Evolutionary conservation across 53 echinoderm and acorn worm genomes (phyloP).

Genomic region (Paracentrotus lividus): DNA sequence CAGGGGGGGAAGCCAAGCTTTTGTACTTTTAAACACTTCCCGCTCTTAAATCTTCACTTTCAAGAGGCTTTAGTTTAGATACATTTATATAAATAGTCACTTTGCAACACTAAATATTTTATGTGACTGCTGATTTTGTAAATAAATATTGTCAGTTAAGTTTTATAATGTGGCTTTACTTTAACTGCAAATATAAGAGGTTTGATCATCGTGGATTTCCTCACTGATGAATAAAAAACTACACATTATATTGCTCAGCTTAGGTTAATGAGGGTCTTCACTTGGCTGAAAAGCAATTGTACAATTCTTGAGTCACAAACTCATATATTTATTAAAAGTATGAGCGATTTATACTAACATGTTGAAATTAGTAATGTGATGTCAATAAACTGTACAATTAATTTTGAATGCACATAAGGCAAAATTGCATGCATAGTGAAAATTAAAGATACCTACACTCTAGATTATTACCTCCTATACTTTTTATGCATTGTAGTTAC

Average conservation of each 20-base stretch:
- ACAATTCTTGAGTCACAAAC: not conserved
- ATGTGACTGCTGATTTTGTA: conserved; percentile 5
- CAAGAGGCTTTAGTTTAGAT: not conserved
- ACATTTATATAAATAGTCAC: not conserved
- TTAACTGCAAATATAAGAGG: not conserved
- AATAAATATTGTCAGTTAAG: not conserved
- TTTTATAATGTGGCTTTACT: not conserved
- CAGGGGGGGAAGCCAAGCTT: not conserved
- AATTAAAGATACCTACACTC: not conserved
- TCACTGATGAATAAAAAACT: not conserved
- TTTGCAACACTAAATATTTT: conserved; percentile 46
- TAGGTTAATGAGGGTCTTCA: conserved; percentile 8
- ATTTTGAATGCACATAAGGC: not conserved
- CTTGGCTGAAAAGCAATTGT: not conserved
- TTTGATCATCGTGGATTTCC: not conserved
- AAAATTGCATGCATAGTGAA: not conserved
- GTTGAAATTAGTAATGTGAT: not conserved
- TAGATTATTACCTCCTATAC: not conserved
- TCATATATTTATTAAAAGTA: not conserved
- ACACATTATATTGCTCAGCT: not conserved
- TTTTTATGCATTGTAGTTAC: no score
- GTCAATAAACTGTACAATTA: not conserved
- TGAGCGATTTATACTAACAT: not conserved
- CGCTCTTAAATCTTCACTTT: not conserved
- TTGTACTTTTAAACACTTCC: not conserved